A percentile compares a stretch with the other conserved stretches of the same genome.
phyloP scores from a whole-genome alignment of 2,888 invertebrate species.

The Allacma fusca region DNA sequence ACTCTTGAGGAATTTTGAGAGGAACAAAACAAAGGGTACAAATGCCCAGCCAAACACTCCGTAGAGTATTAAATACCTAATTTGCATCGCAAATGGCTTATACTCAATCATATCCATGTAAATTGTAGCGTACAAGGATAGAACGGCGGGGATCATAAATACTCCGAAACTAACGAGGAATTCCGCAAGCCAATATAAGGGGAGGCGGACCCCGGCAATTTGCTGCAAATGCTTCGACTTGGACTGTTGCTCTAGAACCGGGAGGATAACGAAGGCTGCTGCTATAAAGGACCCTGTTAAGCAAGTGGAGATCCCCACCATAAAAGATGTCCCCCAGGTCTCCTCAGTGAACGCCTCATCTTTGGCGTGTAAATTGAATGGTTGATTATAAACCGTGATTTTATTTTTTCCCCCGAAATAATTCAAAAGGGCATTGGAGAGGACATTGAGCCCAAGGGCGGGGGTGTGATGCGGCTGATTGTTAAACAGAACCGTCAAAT shows the following conservation, averaged over 20 bases:
- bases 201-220: slow-evolving; percentile 75
- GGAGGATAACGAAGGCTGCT: slow-evolving; percentile 67
- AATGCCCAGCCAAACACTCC: slow-evolving; percentile 76
- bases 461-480: slow-evolving; percentile 81
- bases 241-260: slow-evolving; percentile 73
- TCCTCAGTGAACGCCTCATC: slow-evolving; percentile 64
- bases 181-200: slow-evolving; percentile 75
- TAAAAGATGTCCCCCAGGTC: slow-evolving; percentile 44
- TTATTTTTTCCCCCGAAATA: slow-evolving; percentile 62
- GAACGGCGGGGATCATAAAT: slow-evolving; percentile 70
- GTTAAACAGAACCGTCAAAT: slow-evolving; percentile 72
- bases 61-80: slow-evolving; percentile 71
- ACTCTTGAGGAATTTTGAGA: slow-evolving; percentile 74
- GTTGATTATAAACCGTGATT: slow-evolving; percentile 71
- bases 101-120: slow-evolving; percentile 75
- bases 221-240: slow-evolving; percentile 77
- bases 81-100: slow-evolving; percentile 67
- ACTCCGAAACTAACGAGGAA: slow-evolving; percentile 75
- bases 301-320: slow-evolving; percentile 69
- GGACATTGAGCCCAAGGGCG: slow-evolving; percentile 72
- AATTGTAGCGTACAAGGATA: slow-evolving; percentile 71
- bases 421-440: slow-evolving; percentile 72
- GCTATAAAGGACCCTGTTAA: slow-evolving; percentile 70
- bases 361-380: slow-evolving; percentile 72
- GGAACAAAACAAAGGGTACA: slow-evolving; percentile 74